A percentile compares a stretch with the other conserved stretches of the same genome.
Conservation (phyloP, 2,888 invertebrate species). For the Eubasilissa splendida region DNA sequence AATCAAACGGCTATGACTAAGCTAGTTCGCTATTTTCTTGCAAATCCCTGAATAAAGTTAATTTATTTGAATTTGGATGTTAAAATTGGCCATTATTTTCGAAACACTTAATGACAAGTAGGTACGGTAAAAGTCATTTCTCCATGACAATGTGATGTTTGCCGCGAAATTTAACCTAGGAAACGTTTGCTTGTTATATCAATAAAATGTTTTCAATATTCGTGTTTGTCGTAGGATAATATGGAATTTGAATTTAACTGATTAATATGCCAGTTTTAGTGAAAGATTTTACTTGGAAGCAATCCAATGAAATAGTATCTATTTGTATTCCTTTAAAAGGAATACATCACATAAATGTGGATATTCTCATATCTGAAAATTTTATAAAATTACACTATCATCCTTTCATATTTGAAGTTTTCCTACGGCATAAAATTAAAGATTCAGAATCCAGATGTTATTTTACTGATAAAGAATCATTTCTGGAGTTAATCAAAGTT, state of each 20-base stretch:
- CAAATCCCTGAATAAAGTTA: too few relatives aligned
- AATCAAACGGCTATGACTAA: too few relatives aligned
- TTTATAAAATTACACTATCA: conserved; percentile 83
- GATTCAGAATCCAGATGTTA: conserved; percentile 77
- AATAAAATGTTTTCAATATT: not conserved
- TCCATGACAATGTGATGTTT: not conserved
- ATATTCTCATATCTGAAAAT: conserved; percentile 78
- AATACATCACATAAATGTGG: conserved; percentile 76
- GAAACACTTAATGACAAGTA: too few relatives aligned
- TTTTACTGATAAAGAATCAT: conserved; percentile 74
- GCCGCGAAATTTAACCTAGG: conserved; percentile 43
- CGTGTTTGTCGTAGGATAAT: not conserved
- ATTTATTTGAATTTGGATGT: too few relatives aligned
- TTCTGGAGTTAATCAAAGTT: conserved; percentile 79
- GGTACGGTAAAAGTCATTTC: too few relatives aligned
- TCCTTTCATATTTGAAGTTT: conserved; percentile 83
- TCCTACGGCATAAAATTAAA: conserved; percentile 76
- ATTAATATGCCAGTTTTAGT: conserved; percentile 81
- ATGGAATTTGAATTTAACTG: not conserved
- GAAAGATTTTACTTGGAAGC: conserved; percentile 84
- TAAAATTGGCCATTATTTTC: too few relatives aligned
- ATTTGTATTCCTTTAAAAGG: conserved; percentile 79
- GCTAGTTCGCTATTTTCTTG: too few relatives aligned
- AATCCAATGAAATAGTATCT: conserved; percentile 75
- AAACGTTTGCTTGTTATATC: conserved; percentile 30